Evolutionary conservation across 1,140 invertebrate genomes (phyloP).

Genomic region (Cheumatopsyche charites): DNA sequence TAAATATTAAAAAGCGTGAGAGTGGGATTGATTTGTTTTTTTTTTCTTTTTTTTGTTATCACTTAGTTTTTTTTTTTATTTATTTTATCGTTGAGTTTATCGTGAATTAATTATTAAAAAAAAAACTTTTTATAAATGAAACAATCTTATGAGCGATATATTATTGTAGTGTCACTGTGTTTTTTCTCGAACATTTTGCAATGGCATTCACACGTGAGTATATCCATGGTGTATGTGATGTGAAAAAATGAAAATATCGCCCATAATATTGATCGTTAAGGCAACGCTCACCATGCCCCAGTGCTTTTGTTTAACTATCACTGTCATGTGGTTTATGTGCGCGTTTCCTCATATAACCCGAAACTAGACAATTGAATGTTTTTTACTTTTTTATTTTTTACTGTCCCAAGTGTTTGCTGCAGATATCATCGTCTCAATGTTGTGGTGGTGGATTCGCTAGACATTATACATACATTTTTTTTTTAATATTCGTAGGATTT

Average conservation of each 20-base stretch:
- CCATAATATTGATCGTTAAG: slow-evolving; percentile 39
- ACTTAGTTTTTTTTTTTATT: slow-evolving; percentile 48
- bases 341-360: slow-evolving; percentile 38
- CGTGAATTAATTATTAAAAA: slow-evolving; percentile 46
- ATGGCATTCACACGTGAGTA: too few relatives aligned
- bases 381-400: slow-evolving; percentile 24
- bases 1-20: slow-evolving; percentile 48
- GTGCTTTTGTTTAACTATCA: slow-evolving; percentile 48
- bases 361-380: slow-evolving; percentile 38
- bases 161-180: not conserved
- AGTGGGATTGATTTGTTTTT: slow-evolving; percentile 49
- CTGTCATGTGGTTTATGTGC: slow-evolving; percentile 43
- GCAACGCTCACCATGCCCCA: slow-evolving; percentile 44
- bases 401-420: slow-evolving; percentile 32
- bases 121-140: slow-evolving; percentile 30
- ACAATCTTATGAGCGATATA: slow-evolving; percentile 46
- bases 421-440: slow-evolving; percentile 28
- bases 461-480: not conserved
- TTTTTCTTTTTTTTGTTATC: slow-evolving; percentile 41
- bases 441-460: slow-evolving; percentile 35
- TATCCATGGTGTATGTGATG: not conserved
- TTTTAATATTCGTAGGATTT: not conserved
- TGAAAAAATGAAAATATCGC: slow-evolving; percentile 39
- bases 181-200: not conserved
- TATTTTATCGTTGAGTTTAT: slow-evolving; percentile 45